phyloP scores from a whole-genome alignment of 2,888 invertebrate genomes.

The Toxonevra muliebris region DNA sequence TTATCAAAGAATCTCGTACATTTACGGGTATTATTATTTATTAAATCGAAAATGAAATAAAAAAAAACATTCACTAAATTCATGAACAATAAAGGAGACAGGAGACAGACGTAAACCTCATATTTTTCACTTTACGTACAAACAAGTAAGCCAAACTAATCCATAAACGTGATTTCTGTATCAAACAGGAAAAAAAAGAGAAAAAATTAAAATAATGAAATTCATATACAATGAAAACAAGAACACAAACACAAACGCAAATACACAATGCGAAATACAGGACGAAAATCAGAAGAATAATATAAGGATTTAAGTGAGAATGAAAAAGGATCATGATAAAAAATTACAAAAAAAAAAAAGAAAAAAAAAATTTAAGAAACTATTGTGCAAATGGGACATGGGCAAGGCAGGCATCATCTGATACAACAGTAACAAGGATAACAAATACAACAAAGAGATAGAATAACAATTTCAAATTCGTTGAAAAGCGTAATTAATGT shows the following conservation, averaged over 20 bases:
- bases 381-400: constrained; percentile 15
- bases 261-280: neutral
- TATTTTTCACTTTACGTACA: neutral
- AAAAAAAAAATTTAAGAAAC: constrained; percentile 16
- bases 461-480: neutral
- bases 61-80: too few relatives aligned
- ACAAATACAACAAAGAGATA: constrained; percentile 3
- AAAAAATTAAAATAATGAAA: neutral
- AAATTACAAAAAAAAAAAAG: constrained; percentile 28
- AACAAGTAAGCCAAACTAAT: constrained; percentile 29
- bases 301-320: neutral
- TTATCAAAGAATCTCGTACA: too few relatives aligned
- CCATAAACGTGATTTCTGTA: constrained; percentile 34
- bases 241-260: neutral
- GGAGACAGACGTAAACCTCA: too few relatives aligned
- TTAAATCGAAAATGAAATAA: too few relatives aligned
- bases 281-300: neutral
- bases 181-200: neutral
- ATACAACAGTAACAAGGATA: constrained; percentile 8
- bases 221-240: neutral
- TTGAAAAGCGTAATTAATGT: constrained; percentile 12
- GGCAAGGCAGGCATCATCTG: constrained; percentile 9
- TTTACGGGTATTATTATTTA: too few relatives aligned
- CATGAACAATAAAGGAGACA: too few relatives aligned
- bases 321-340: constrained; percentile 20